A percentile compares a stretch with the other conserved stretches of the same genome.
Evolutionary conservation across 2,888 invertebrate species (phyloP).

Genomic region (Yponomeuta plumbellus): DNA sequence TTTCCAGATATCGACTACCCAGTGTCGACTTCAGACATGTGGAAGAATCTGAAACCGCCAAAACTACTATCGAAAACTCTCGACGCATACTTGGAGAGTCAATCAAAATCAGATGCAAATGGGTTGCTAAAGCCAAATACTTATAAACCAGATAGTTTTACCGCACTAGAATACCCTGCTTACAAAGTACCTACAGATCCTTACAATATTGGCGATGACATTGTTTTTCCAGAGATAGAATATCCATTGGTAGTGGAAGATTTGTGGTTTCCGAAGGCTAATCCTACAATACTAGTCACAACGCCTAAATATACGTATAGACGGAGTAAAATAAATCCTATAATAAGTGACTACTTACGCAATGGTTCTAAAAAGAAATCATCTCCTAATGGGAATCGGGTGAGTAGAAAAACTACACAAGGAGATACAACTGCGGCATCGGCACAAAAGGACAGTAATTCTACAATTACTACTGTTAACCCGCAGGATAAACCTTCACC

Average conservation of each 20-base stretch:
- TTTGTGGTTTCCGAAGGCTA: slow-evolving; percentile 39
- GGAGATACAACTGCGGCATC: background rate
- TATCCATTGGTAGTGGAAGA: slow-evolving; percentile 51
- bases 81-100: background rate
- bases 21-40: slow-evolving; percentile 28
- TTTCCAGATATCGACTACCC: slow-evolving; percentile 48
- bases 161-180: background rate
- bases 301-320: background rate
- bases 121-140: background rate
- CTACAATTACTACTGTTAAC: background rate
- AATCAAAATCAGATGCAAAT: background rate
- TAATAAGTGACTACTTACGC: background rate
- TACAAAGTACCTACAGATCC: slow-evolving; percentile 21
- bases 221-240: slow-evolving; percentile 51
- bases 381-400: background rate
- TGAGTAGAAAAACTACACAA: slow-evolving; percentile 5
- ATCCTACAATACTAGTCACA: background rate
- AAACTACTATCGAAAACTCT: slow-evolving; percentile 7
- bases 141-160: background rate
- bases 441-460: background rate
- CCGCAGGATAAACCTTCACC: background rate
- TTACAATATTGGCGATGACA: slow-evolving; percentile 28
- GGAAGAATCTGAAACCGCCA: slow-evolving; percentile 8
- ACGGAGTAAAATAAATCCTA: background rate
- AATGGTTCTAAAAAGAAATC: background rate